Percentiles rank a stretch among this genome's conserved stretches.
These are phyloP conservation scores for Piaya cayana DNA, from an alignment of 2,113 vertebrate genomes.

Conservation along the genomic window DNA sequence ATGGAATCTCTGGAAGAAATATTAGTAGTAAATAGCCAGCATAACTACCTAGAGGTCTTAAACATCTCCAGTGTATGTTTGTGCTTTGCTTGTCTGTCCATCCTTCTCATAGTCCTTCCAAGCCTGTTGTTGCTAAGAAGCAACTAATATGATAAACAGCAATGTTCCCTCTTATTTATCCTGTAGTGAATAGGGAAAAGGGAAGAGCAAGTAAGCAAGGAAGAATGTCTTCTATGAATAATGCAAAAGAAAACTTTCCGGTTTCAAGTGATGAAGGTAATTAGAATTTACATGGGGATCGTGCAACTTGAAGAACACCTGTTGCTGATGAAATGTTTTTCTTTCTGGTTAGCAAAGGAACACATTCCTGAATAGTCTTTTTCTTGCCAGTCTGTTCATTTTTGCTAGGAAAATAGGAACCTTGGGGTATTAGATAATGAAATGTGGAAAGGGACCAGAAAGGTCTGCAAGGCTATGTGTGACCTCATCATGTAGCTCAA, in stretches of 20 bases:
- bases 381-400: background rate
- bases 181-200: background rate
- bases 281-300: slow-evolving; percentile 2
- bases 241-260: background rate
- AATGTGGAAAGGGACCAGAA: background rate
- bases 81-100: background rate
- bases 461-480: background rate
- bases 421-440: background rate
- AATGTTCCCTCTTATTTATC: background rate
- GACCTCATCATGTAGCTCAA: background rate
- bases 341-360: background rate
- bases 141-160: background rate
- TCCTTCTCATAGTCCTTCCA: background rate
- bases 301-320: background rate
- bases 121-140: background rate
- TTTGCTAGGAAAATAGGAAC: background rate
- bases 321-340: background rate
- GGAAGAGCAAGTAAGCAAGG: background rate
- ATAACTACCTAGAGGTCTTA: background rate
- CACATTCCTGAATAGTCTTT: background rate
- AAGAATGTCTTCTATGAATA: slow-evolving; percentile 1
- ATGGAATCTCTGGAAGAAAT: background rate
- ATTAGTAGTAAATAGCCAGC: background rate
- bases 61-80: background rate
- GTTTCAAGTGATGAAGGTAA: slow-evolving; percentile 12